A percentile compares a stretch with the other conserved stretches of the same genome.
Evolutionary conservation across 2,113 vertebrate species (phyloP).

Genomic region (Chitala chitala): DNA sequence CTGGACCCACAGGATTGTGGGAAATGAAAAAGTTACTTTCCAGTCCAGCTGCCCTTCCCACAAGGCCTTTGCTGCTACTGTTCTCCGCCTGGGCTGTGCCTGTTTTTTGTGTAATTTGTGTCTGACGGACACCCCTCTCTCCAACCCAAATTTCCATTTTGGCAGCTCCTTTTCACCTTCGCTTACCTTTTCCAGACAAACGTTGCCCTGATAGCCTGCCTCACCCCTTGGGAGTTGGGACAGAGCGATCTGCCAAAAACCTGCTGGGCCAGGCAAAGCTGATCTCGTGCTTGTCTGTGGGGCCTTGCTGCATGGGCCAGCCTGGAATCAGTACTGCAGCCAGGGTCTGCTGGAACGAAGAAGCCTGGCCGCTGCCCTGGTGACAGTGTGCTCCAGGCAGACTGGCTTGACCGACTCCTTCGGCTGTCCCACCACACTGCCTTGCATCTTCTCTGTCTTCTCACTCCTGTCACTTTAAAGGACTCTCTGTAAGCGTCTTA

Average conservation of each 20-base stretch:
- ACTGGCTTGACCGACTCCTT: too few relatives aligned
- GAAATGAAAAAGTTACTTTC: neutral
- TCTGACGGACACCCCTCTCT: slow-evolving; percentile 1
- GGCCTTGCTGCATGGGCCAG: too few relatives aligned
- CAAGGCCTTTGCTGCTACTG: neutral
- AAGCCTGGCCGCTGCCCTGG: neutral
- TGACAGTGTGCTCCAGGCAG: too few relatives aligned
- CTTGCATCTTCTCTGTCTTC: neutral
- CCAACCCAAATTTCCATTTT: slow-evolving; percentile 2
- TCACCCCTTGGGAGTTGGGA: neutral
- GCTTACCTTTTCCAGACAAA: slow-evolving; percentile 10
- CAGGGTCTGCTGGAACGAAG: neutral
- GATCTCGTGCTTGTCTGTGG: neutral
- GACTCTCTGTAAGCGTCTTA: neutral
- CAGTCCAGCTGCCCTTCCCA: neutral
- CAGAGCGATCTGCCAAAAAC: slow-evolving; percentile 9
- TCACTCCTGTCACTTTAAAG: neutral
- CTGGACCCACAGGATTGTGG: neutral
- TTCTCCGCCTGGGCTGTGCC: neutral
- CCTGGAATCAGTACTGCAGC: neutral
- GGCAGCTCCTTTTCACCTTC: slow-evolving; percentile 14
- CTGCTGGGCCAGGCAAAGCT: slow-evolving; percentile 3
- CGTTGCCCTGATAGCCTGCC: neutral
- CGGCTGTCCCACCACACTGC: too few relatives aligned
- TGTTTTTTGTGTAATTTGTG: slow-evolving; percentile 13